Conservation (phyloP, 1,140 invertebrate species). For the Eumaeus atala region DNA sequence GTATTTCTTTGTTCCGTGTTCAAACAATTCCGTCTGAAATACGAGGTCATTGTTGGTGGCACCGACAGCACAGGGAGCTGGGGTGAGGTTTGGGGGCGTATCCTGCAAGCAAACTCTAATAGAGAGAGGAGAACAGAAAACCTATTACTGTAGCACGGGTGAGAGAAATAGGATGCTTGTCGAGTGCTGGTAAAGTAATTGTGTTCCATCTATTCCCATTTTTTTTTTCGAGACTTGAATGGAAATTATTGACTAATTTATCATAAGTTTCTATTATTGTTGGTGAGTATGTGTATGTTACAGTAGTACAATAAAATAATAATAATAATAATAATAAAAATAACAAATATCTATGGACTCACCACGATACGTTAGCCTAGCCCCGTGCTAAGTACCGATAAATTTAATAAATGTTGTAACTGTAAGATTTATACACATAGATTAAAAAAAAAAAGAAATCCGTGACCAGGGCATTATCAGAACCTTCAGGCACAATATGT, state of each 20-base stretch:
- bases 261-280: neutral
- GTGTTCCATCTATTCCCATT: slow-evolving; percentile 51
- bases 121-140: slow-evolving; percentile 47
- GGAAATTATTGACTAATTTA: slow-evolving; percentile 18
- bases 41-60: slow-evolving; percentile 71
- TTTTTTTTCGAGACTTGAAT: slow-evolving; percentile 31
- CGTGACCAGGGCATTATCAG: too few species aligned
- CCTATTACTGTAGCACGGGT: slow-evolving; percentile 59
- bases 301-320: too few species aligned
- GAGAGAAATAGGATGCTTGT: slow-evolving; percentile 65
- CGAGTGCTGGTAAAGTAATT: slow-evolving; percentile 65
- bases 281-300: too few species aligned
- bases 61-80: slow-evolving; percentile 47
- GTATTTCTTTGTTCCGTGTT: slow-evolving; percentile 62
- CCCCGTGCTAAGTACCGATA: too few species aligned
- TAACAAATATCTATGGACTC: too few species aligned
- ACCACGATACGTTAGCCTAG: too few species aligned
- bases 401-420: too few species aligned
- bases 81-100: slow-evolving; percentile 34
- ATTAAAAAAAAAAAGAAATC: too few species aligned
- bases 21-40: slow-evolving; percentile 70
- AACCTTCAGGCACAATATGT: too few species aligned
- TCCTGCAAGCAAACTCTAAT: slow-evolving; percentile 29
- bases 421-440: too few species aligned
- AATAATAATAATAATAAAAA: too few species aligned